Base-by-base conservation (phyloP, 1,140 invertebrate species). In the Danaus melanippus region DNA sequence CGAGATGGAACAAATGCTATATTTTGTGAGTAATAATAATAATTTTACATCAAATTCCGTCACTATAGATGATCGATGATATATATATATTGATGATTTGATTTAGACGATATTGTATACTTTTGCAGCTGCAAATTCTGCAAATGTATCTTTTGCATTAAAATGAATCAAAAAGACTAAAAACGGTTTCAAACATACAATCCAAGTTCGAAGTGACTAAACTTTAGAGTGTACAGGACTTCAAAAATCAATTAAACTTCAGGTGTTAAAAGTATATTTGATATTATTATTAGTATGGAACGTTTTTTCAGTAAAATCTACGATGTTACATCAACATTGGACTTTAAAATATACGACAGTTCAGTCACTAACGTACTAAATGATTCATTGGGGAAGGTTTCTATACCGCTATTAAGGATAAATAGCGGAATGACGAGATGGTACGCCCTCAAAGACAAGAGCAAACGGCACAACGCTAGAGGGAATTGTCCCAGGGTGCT, bases 1-100 rank as follows among this genome's bases (percentile, higher is more conserved):
- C 97, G 1, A 93, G 91, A 46, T 99, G 98, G 98, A 95, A 98
- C 70, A 98, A 98, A 86, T 94, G 96, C 56, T 99, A 99, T 81
- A 95, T 94, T 17, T 98, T 99, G 95, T 97, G 86, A 93, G 94
- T 91, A 57, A 17, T 40, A 60, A 46, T 52, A 9, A 55, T 53
- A 43, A 44, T 4, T 32, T 32, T 32, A 3, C 15, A 3, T 15
- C 15, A 15, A 15, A 15, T 15, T 15, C 15, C 3, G 3, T 15
- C 15, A 15, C 15, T 15, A 3, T 15, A 15, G 15, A 32, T 32
- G 7, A 32, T 8, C 21, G 21, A 32, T 32, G 21, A 32, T 32
- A 8, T 32, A 32, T 32, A 32, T 8, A 7, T 32, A 32, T 32
- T n/a, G n/a, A 32, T 32, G 21, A 32, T 32, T 32, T 32, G 21